Base-by-base conservation (phyloP, 1,140 invertebrate genomes). In the Argopecten irradians region DNA sequence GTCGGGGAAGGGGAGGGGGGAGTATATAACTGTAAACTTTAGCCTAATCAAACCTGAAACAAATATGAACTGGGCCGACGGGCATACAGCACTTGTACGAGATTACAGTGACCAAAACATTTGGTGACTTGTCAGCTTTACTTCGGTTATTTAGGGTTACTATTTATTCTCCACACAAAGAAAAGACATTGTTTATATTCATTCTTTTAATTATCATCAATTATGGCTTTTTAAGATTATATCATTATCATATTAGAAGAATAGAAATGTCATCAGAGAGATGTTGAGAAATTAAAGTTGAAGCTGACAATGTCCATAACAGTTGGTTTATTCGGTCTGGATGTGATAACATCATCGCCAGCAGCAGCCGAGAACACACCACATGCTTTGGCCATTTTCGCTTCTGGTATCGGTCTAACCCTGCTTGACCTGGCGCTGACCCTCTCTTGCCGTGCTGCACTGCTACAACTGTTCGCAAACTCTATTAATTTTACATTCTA, bases 401-500 rank as follows among this genome's bases (percentile, higher is more conserved):
- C 55, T 71, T 71, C 55, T 71, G 55, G 55, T 71, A n/a, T 71
- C 55, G 55, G 5, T n/a, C 22, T 71, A 28, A 71, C 55, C 22
- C 22, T 71, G 55, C 43, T 71, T 71, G 55, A 71, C 55, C 55
- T 71, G 22, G 13, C 22, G 55, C 7, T 71, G 55, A 71, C 55
- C 55, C 55, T 28, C 55, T n/a, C 55, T 71, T 71, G 28, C 55
- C 55, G 55, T 71, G 55, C n/a, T 71, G n/a, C 55, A 0, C 22
- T 71, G 55, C 22, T 71, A 71, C 55, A 71, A 71, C 55, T 71
- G 55, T n/a, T 16, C 55, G 28, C 55, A 71, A 16, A 71, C 22
- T 71, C 55, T 71, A 71, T 71, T 71, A 71, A 71, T 71, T 71
- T 71, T 71, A 71, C 55, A 71, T 71, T 71, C n/a, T 28, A 71